Base-by-base conservation (phyloP, 1,140 invertebrate genomes). In the Orussus abietinus region DNA sequence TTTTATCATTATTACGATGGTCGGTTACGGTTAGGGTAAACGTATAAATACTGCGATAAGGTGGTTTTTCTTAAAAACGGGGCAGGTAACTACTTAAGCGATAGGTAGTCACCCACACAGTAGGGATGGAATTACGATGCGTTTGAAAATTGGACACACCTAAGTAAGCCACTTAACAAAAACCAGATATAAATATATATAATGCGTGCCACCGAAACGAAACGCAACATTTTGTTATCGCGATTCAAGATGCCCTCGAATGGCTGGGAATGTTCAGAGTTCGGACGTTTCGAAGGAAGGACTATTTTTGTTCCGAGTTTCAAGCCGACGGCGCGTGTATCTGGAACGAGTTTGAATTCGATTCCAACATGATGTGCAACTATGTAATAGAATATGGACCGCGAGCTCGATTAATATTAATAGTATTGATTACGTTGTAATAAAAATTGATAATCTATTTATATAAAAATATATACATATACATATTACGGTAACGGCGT, bases 351-450 rank as follows among this genome's bases (percentile, higher is more conserved):
- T n/a, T n/a, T n/a, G n/a, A n/a, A 58, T 60, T 66, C 52, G 64
- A 67, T 67, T 64, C 55, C 60, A 64, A 47, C 61, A 64, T 56
- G 17, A 55, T 57, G 58, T 59, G 63, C 62, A 61, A 46, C 54
- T 63, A 68, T 64, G 52, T 5, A 37, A 43, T 11, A 37, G 34
- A 37, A 29, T 19, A 30, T 22, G 32, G 41, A 36, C 32, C 20
- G 29, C 15, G 31, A 43, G 10, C 20, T 36, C 30, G 37, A 43
- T 29, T 43, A 36, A 36, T 31, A 36, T 36, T 36, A 28, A 43
- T 26, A 43, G 11, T 19, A 29, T 35, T 42, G 30, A 22, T 42
- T 36, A 20, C 21, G 41, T 36, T 43, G 13, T 26, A 26, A 36
- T 38, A 44, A 44, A 34, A 55, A 51, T 57, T 61, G 48, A 62